Conservation (phyloP, 2,113 vertebrate species). For the Hylia prasina region DNA sequence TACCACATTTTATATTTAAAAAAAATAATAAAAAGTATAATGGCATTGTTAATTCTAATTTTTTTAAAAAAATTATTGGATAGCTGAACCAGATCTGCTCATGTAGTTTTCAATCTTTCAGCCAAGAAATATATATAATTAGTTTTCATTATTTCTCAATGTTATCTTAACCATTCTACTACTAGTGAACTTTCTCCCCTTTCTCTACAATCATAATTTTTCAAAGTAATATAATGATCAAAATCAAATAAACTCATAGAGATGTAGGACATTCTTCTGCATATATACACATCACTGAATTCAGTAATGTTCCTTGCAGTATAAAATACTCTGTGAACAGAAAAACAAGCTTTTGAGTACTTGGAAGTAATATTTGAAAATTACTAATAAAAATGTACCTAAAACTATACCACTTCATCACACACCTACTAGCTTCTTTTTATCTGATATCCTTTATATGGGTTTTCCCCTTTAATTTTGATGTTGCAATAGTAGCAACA, state of each 20-base stretch:
- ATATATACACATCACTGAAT: not conserved
- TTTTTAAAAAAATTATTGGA: not conserved
- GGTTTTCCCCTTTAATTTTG: not conserved
- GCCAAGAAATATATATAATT: not conserved
- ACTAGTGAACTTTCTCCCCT: not conserved
- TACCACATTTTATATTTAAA: not conserved
- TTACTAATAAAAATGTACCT: not conserved
- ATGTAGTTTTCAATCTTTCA: not conserved
- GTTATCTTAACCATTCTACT: not conserved
- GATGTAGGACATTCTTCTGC: not conserved
- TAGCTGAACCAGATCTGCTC: not conserved
- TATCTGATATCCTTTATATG: not conserved
- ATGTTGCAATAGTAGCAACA: not conserved
- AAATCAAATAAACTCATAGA: not conserved
- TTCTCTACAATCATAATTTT: not conserved
- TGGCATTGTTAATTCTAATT: not conserved
- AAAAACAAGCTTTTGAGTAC: not conserved
- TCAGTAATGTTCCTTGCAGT: not conserved
- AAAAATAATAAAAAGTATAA: not conserved
- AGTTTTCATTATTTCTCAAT: not conserved
- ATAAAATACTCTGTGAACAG: not conserved
- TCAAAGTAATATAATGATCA: not conserved
- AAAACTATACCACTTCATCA: not conserved
- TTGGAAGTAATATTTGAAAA: not conserved
- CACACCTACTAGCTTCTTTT: not conserved